Evolutionary conservation across 1,140 invertebrate genomes (phyloP).

Genomic region (Drosophila yakuba): DNA sequence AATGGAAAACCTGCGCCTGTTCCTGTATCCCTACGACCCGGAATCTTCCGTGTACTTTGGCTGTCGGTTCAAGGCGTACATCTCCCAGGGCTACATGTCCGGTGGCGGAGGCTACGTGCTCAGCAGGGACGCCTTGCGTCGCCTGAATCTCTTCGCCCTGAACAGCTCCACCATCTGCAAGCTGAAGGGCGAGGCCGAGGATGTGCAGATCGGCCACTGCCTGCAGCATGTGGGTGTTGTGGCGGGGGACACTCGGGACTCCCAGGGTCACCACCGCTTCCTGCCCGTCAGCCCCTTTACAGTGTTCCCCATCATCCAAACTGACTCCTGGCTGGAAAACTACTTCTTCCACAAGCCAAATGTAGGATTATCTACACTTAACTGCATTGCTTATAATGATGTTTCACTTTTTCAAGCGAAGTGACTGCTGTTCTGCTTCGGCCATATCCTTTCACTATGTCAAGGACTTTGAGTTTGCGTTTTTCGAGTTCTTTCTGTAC

Average conservation of each 20-base stretch:
- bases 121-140: constrained; percentile 90
- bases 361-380: constrained; percentile 20
- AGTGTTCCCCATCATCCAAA: neutral
- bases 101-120: constrained; percentile 96
- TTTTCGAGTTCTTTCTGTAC: constrained; percentile 11
- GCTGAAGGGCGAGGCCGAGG: constrained; percentile 90
- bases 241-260: constrained; percentile 94
- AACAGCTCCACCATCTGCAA: constrained; percentile 89
- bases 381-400: neutral
- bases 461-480: constrained; percentile 5
- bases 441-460: constrained; percentile 84
- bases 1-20: constrained; percentile 94
- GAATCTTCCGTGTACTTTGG: constrained; percentile 93
- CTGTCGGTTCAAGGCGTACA: constrained; percentile 90
- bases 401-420: constrained; percentile 86
- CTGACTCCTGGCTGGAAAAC: neutral
- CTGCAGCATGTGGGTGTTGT: constrained; percentile 93
- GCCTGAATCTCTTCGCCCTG: constrained; percentile 90
- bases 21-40: constrained; percentile 90
- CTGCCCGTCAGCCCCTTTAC: constrained; percentile 92
- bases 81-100: constrained; percentile 93
- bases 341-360: constrained; percentile 86
- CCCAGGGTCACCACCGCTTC: constrained; percentile 92
- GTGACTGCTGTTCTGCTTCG: constrained; percentile 94
- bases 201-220: constrained; percentile 96